A percentile compares a stretch with the other conserved stretches of the same genome.
These are phyloP conservation scores for Psilanteris sp. DNA, from an alignment of 1,140 invertebrate genomes.

Conservation along the genomic window DNA sequence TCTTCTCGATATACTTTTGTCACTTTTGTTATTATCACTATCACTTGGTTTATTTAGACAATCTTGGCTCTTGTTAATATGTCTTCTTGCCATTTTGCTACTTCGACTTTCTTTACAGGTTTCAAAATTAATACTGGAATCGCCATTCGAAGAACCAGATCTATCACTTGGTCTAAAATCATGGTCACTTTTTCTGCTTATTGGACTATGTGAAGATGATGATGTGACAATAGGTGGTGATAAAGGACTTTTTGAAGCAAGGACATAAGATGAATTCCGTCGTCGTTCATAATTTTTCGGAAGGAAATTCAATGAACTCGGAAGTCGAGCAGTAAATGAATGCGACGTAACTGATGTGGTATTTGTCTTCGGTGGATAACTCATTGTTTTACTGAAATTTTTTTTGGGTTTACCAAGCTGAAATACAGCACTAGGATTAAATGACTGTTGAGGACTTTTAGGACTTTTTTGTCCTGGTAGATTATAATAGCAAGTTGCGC, in stretches of 20 bases:
- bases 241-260: slow-evolving; percentile 64
- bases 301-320: slow-evolving; percentile 53
- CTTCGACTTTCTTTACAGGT: not conserved
- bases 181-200: slow-evolving; percentile 34
- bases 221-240: slow-evolving; percentile 67
- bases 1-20: slow-evolving; percentile 77
- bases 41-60: slow-evolving; percentile 64
- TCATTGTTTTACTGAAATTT: slow-evolving; percentile 69
- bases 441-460: slow-evolving; percentile 54
- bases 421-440: slow-evolving; percentile 54
- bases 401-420: slow-evolving; percentile 70
- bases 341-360: slow-evolving; percentile 28
- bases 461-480: slow-evolving; percentile 61
- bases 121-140: slow-evolving; percentile 30
- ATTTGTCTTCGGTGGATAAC: slow-evolving; percentile 68
- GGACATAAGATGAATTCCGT: slow-evolving; percentile 64
- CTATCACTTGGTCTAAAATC: slow-evolving; percentile 6
- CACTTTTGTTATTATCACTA: slow-evolving; percentile 23
- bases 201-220: slow-evolving; percentile 28
- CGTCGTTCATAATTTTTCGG: slow-evolving; percentile 65
- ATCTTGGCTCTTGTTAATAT: slow-evolving; percentile 72
- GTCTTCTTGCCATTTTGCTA: slow-evolving; percentile 48
- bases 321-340: slow-evolving; percentile 36
- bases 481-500: slow-evolving; percentile 52
- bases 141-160: slow-evolving; percentile 5